Base-by-base conservation (phyloP, 2,797 vertebrate species). In the Sebastes itinus region DNA sequence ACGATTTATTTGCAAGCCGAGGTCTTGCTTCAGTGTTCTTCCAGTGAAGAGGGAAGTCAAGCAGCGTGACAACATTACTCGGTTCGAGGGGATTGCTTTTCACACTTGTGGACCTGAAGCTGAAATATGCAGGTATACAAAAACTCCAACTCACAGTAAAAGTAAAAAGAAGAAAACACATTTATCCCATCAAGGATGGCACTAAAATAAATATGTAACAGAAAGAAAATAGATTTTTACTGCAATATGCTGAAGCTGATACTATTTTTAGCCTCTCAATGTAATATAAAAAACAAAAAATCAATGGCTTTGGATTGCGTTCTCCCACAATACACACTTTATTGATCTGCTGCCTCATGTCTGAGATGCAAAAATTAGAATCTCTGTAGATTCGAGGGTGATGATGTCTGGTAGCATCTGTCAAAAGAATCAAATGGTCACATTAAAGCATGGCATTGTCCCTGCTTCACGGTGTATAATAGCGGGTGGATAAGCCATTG, bases 61-160 rank as follows among this genome's bases (percentile, higher is more conserved):
- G 81, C 81, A 77, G 87, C 65, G 30, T 91, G 81, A 81, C 75
- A 68, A 75, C 77, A 86, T 89, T 81, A 85, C 78, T 82, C n/a
- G 61, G 66, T 82, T 85, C 1, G 55, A 61, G 62, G 56, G 80
- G 83, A 87, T 88, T 78, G 81, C 73, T 82, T 82, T 86, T 79
- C 70, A 72, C 77, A 73, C 70, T 58, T 27, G 5, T 52, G 78
- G 78, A 63, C 75, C 66, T 62, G 74, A 30, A 77, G 62, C 55
- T 65, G 60, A 84, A 87, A 83, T 80, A 86, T 87, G 77, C 80
- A 82, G 81, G 72, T 77, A 22, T 8, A 73, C n/a, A 64, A 33
- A 84, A 77, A 82, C 71, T 38, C 22, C 67, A 60, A 35, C 20
- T 52, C 46, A 7, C 1, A 10, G 38, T 18, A 16, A 68, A 64